Percentiles rank a stretch among this genome's conserved stretches.
Evolutionary conservation across 2,113 vertebrate species (phyloP).

Genomic region (Cinclus mexicanus): DNA sequence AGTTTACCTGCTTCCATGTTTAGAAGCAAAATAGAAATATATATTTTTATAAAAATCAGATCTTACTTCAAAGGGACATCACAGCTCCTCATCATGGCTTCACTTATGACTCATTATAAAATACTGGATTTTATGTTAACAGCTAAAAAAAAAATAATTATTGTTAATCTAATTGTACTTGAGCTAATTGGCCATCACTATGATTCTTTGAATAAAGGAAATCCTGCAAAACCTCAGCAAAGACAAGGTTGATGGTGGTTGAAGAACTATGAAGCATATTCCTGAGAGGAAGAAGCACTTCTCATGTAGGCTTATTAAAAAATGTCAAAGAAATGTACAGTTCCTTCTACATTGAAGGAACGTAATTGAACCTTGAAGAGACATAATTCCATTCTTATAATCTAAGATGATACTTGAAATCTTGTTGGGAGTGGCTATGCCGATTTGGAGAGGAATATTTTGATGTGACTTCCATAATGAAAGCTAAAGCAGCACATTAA

Average conservation of each 20-base stretch:
- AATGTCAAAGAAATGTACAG: not conserved
- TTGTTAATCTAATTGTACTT: not conserved
- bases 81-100: not conserved
- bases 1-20: not conserved
- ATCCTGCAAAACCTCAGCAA: not conserved
- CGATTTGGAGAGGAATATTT: not conserved
- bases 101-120: not conserved
- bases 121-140: not conserved
- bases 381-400: not conserved
- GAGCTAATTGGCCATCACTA: not conserved
- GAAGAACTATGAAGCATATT: not conserved
- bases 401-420: not conserved
- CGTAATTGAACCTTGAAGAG: not conserved
- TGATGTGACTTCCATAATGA: not conserved
- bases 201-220: not conserved
- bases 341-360: not conserved
- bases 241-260: not conserved
- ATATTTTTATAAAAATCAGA: not conserved
- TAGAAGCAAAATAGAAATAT: not conserved
- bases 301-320: not conserved
- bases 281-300: not conserved
- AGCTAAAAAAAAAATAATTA: not conserved
- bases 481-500: not conserved
- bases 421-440: not conserved
- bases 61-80: not conserved